Conservation (phyloP, 2,797 vertebrate species). For the Rousettus madagascariensis region DNA sequence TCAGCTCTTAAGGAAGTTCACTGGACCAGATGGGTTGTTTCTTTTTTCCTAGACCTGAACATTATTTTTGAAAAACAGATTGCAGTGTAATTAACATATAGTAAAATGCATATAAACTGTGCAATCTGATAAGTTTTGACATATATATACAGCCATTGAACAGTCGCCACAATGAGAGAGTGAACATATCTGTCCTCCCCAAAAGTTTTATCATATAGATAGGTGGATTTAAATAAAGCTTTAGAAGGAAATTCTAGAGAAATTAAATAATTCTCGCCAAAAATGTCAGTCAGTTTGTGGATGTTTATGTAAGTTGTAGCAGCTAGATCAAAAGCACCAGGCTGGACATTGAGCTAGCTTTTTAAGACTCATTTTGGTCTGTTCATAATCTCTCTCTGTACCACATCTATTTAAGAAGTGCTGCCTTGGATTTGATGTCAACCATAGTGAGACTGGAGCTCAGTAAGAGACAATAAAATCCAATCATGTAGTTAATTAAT, state of each 20-base stretch:
- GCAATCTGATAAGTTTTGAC: constrained; percentile 7
- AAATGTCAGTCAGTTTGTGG: neutral
- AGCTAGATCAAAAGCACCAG: neutral
- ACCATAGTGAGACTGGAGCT: neutral
- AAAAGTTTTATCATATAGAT: neutral
- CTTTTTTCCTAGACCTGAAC: neutral
- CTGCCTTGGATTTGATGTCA: neutral
- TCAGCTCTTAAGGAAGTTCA: neutral
- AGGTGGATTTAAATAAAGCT: constrained; percentile 10
- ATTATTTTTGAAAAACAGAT: neutral
- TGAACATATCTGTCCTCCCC: neutral
- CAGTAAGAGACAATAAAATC: neutral
- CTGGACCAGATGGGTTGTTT: neutral
- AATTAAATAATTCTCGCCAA: neutral
- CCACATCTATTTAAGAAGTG: neutral
- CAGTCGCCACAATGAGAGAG: neutral
- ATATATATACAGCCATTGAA: neutral
- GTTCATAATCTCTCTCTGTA: neutral
- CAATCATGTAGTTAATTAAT: neutral
- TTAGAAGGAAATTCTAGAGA: neutral
- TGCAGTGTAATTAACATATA: neutral
- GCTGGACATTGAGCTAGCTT: neutral
- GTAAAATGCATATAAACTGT: neutral
- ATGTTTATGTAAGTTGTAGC: neutral
- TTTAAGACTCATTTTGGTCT: neutral